phyloP scores from a whole-genome alignment of 2,113 vertebrate genomes.

The Microcebus jonahi region DNA sequence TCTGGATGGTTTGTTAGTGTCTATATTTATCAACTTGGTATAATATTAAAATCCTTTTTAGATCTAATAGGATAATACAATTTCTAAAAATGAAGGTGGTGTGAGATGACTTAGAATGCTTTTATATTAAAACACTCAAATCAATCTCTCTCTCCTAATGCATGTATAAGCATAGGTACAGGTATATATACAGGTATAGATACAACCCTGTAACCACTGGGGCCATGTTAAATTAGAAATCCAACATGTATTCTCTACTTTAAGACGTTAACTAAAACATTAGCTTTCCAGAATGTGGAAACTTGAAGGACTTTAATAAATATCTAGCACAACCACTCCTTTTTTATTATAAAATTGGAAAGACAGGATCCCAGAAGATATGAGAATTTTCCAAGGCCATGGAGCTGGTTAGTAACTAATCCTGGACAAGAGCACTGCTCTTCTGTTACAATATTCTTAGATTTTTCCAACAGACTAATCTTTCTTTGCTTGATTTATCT shows the following conservation, averaged over 20 bases:
- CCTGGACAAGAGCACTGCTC: constrained; percentile 12
- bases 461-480: constrained; percentile 47
- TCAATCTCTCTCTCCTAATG: neutral
- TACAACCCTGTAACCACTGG: neutral
- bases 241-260: neutral
- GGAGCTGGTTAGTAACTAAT: constrained; percentile 27
- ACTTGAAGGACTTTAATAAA: constrained; percentile 22
- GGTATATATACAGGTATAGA: neutral
- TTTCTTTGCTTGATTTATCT: constrained; percentile 61
- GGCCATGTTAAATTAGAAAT: constrained; percentile 32
- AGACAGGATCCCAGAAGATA: constrained; percentile 13
- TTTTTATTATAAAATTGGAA: constrained; percentile 63
- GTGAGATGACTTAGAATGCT: constrained; percentile 20
- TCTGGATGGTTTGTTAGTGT: constrained; percentile 9
- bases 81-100: constrained; percentile 22
- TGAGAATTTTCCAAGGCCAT: constrained; percentile 44
- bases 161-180: neutral
- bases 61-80: neutral
- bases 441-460: constrained; percentile 36
- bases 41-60: neutral
- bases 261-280: constrained; percentile 13
- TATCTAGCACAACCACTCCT: constrained; percentile 18
- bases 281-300: constrained; percentile 15
- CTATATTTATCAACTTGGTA: neutral
- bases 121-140: constrained; percentile 30